phyloP scores from a whole-genome alignment of 2,888 invertebrate species.

The Portevinia maculata region DNA sequence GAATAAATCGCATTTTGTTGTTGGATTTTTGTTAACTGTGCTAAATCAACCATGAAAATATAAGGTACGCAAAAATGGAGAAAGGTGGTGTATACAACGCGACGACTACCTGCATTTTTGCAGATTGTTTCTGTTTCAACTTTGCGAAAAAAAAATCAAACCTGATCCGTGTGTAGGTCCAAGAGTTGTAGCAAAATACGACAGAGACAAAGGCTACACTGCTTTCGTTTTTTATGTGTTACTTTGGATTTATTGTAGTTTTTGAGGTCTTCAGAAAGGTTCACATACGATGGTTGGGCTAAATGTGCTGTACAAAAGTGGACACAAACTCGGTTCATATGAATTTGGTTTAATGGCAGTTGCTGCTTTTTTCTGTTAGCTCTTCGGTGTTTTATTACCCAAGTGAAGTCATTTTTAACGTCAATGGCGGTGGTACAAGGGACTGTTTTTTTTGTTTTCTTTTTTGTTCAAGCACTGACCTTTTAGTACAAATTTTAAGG shows the following conservation, averaged over 20 bases:
- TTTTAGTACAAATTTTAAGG: slow-evolving; percentile 41
- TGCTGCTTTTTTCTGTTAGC: slow-evolving; percentile 34
- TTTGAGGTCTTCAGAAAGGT: slow-evolving; percentile 71
- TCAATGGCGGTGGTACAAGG: slow-evolving; percentile 59
- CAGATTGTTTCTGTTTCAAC: slow-evolving; percentile 60
- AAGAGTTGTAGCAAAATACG: slow-evolving; percentile 51
- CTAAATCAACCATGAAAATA: slow-evolving; percentile 72
- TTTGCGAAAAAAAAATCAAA: slow-evolving; percentile 37
- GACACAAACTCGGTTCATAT: slow-evolving; percentile 68
- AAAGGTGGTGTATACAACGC: slow-evolving; percentile 60
- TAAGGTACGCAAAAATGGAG: slow-evolving; percentile 72
- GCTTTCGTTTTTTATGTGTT: slow-evolving; percentile 73
- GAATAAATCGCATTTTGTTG: slow-evolving; percentile 49
- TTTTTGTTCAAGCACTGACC: slow-evolving; percentile 30
- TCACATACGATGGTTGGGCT: slow-evolving; percentile 64
- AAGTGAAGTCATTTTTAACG: slow-evolving; percentile 66
- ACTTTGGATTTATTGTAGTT: slow-evolving; percentile 72
- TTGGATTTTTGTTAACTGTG: slow-evolving; percentile 57
- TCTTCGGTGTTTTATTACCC: slow-evolving; percentile 67
- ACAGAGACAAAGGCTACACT: slow-evolving; percentile 59
- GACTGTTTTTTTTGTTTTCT: slow-evolving; percentile 47
- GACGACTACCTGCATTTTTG: slow-evolving; percentile 66
- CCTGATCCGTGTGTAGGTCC: slow-evolving; percentile 63
- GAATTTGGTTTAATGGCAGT: slow-evolving; percentile 71
- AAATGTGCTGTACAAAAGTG: slow-evolving; percentile 61